These are phyloP conservation scores for Columba janthina DNA, from an alignment of 2,113 vertebrate species.

Conservation along the genomic window DNA sequence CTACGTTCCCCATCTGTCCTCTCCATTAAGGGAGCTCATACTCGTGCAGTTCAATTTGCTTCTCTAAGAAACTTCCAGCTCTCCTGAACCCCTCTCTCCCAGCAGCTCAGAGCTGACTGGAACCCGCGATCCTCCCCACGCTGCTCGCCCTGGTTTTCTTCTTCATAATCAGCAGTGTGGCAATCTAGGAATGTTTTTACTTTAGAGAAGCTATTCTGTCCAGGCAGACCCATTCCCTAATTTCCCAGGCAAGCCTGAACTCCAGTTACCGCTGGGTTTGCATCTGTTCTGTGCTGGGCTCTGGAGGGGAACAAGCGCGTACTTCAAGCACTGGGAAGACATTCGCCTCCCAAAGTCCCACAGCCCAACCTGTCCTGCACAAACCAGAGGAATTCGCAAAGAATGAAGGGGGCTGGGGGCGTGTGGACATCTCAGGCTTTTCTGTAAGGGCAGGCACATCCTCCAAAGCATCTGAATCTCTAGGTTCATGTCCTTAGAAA, in stretches of 20 bases:
- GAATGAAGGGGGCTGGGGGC: fast-evolving
- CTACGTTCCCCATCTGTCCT: slow-evolving; percentile 37
- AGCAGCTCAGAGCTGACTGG: neutral
- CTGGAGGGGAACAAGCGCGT: neutral
- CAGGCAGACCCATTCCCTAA: neutral
- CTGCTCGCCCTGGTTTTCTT: neutral
- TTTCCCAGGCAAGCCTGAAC: neutral
- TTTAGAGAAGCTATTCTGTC: neutral
- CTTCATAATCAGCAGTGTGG: neutral
- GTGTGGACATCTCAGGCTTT: neutral
- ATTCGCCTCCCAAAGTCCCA: neutral
- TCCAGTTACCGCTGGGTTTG: neutral
- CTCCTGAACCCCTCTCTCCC: neutral
- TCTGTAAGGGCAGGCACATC: neutral
- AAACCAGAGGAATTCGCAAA: neutral
- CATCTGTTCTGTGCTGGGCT: neutral
- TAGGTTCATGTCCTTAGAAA: neutral
- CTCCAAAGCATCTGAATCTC: neutral
- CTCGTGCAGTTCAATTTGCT: neutral
- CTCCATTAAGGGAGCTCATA: slow-evolving; percentile 33
- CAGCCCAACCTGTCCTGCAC: neutral
- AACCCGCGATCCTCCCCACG: neutral
- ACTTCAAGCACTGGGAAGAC: neutral
- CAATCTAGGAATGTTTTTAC: neutral
- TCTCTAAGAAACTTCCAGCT: slow-evolving; percentile 18